Evolutionary conservation across 2,113 vertebrate genomes (phyloP), one percentile per base, ranked within the genome.

Genomic region (Seriola quinqueradiata): DNA sequence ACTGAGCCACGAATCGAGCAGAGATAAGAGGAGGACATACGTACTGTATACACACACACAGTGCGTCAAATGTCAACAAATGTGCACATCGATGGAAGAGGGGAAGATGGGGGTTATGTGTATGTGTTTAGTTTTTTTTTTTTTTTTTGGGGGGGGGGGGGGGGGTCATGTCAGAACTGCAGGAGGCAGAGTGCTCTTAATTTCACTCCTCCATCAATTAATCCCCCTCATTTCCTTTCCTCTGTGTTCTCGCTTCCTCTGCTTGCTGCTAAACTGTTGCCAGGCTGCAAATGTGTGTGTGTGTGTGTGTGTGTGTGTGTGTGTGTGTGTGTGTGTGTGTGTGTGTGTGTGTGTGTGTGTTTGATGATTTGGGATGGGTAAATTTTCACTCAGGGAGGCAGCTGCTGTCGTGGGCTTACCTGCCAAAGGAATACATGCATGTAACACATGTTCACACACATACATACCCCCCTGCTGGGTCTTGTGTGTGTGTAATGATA

Each of bases 151-250:
- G 40, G 8, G 40, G 61, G 80, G 75, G 40, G 1, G 44, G 74
- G 77, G 75, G 61, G 82, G 72, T 71, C 77, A 76, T 70, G 70
- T 75, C 66, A 72, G 64, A 89, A 77, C 87, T 0, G 12, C 72
- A 73, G 84, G 90, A 82, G 83, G 76, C 61, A 84, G 72, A 79
- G 90, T 80, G 87, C 82, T 88, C 84, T 88, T 87, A 87, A 91
- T 90, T 90, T 87, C 77, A 38, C 82, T 79, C 61, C 75, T 80
- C 66, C 60, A 67, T 87, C 90, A 92, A 92, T 90, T 85, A 91
- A 85, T 81, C 76, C 69, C 74, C 65, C 87, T 86, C 79, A 68
- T 90, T 90, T 93, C 80, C 84, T 82, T 85, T 84, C 82, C 82
- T 89, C 75, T 36, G 64, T 72, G 87, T 83, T 82, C 82, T 75